A percentile compares a stretch with the other conserved stretches of the same genome.
Conservation (phyloP, 2,113 vertebrate genomes). For the Pontoporia blainvillei region DNA sequence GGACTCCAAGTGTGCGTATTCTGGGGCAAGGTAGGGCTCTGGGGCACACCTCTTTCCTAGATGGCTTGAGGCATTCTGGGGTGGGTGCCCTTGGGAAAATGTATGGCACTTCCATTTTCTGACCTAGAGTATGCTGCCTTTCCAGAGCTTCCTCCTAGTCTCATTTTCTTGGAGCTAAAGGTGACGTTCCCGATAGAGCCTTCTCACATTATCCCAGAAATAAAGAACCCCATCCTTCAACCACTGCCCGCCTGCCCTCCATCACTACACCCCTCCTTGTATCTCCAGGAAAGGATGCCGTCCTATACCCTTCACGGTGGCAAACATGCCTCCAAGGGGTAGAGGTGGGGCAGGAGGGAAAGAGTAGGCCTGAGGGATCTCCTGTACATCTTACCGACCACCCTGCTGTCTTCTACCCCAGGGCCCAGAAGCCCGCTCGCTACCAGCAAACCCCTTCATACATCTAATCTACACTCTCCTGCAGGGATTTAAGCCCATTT, state of each 20-base stretch:
- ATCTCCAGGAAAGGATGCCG: neutral
- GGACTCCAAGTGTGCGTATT: accelerated
- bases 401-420: neutral
- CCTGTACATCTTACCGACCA: neutral
- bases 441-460: neutral
- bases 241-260: too few species aligned
- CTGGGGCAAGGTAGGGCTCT: neutral
- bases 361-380: neutral
- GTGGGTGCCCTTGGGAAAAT: too few species aligned
- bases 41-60: neutral
- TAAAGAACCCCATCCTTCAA: neutral
- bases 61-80: neutral
- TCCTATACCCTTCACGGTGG: neutral
- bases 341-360: neutral
- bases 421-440: neutral
- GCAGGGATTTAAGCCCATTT: neutral
- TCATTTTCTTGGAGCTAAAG: neutral
- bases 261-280: neutral
- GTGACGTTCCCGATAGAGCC: accelerated
- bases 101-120: neutral
- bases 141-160: neutral
- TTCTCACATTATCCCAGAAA: neutral
- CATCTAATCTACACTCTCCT: neutral
- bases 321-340: neutral
- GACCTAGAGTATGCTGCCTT: neutral